Conservation (phyloP, 37 sponge, comb jelly and placozoan species). For the Lycopodina hypogea region DNA sequence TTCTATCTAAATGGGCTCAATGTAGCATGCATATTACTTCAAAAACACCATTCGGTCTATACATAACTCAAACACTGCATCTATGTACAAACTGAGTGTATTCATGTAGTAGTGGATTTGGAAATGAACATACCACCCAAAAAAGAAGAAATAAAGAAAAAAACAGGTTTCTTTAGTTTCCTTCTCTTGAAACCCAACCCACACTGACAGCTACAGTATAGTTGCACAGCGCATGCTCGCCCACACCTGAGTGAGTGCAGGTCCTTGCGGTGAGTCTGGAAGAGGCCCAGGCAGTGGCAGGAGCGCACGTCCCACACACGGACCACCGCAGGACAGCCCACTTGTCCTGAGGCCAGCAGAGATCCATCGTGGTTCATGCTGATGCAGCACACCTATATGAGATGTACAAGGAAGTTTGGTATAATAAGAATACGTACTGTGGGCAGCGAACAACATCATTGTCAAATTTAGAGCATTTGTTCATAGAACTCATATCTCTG, state of each 20-base stretch:
- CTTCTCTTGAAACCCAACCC: no score
- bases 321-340: conserved; percentile 58
- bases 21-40: no score
- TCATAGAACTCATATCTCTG: background rate
- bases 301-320: conserved; percentile 70
- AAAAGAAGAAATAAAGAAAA: no score
- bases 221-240: no score
- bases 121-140: no score
- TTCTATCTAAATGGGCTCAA: no score
- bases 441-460: background rate
- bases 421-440: background rate
- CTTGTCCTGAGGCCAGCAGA: conserved; percentile 77
- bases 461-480: background rate
- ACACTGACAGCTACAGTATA: no score
- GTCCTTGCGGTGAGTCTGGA: conserved; percentile 60
- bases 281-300: conserved; percentile 60
- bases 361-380: conserved; percentile 35
- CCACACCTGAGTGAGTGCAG: conserved; percentile 70
- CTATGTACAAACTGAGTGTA: no score
- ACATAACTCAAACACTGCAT: no score
- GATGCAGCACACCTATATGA: conserved; percentile 60
- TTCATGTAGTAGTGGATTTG: no score
- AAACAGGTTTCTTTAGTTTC: no score
- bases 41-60: no score
- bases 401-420: background rate